Base-by-base conservation (phyloP, 2,113 vertebrate genomes). In the Phoxinus phoxinus region DNA sequence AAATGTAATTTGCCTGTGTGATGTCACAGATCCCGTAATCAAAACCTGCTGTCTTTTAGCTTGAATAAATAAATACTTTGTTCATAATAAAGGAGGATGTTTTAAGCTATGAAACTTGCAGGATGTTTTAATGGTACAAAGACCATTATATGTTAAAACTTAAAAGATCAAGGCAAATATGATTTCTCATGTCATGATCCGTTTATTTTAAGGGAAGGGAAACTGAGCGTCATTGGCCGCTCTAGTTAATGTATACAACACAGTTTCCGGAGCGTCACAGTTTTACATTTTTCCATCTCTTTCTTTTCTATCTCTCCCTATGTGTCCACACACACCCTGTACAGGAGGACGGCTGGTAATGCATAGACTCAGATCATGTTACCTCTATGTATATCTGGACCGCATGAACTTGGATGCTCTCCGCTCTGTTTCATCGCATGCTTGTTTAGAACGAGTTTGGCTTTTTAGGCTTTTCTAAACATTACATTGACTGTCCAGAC, bases 281-380 rank as follows among this genome's bases (percentile, higher is more conserved):
- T 65, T 44, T 76, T 13, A 19, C 3, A 13, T 17, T 41, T 41
- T 30, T 75, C 35, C 21, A 13, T 46, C 67, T 53, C 27, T 59
- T 37, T 84, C 53, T 74, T 37, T 74, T 56, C 84, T 77, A 6
- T 51, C 25, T 61, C 37, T 61, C 23, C 5, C 41, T 6, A 10
- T 9, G 15, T 37, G 17, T 19, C 1, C 63, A 10, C 21, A 59
- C 32, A 59, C 65, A 25, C 25, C 6, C 27, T 4, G 4, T 21
- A n/a, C 53, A 59, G 30, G 37, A 58, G 53, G 11, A 59, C 21
- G 23, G 23, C 21, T 37, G 30, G 51, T 17, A n/a, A n/a, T 25
- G 53, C 53, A 78, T 59, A 78, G 76, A 59, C 53, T 15, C 21
- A 6, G 76, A 25, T 78, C 53, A 78, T 59, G 53, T 78, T 78